Evolutionary conservation across 2,113 vertebrate genomes (phyloP), one percentile per base, ranked within the genome.

Genomic region (Antechinus stuartii): DNA sequence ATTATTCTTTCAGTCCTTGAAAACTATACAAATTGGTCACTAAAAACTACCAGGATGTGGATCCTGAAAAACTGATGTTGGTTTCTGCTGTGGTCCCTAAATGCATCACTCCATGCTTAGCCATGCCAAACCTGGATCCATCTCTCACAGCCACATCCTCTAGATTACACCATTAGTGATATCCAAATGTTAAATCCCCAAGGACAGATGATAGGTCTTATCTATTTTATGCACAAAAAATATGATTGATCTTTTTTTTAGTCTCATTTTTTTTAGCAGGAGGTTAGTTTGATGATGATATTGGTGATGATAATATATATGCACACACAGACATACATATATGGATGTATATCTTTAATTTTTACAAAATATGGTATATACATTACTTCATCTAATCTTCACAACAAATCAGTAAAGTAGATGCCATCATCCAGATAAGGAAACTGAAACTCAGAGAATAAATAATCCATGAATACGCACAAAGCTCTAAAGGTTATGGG

Each of bases 191-290:
- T 89, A 12, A 56, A 42, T 94, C 68, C 54, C 61, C 16, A 84
- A n/a, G 35, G n/a, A 84, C 19, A 84, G 93, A 52, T 49, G 49
- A 19, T 94, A 49, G n/a, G 8, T 56, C 10, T 30, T 50, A 50
- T 50, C 22, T 50, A 35, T 90, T 47, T 26, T 25, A 52, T 27
- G 90, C 9, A 90, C 10, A 90, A 30, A 90, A 90, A 90, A 26
- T 50, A 50, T 27, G 47, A 52, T 90, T 49, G 8, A 90, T 14
- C 47, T 50, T 52, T 49, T 49, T 27, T 90, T 50, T 26, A 46
- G 22, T 49, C 52, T 92, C n/a, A 55, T n/a, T 61, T 91, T 24
- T 76, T 92, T 93, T 61, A 92, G 91, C 42, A 35, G 68, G 42
- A 84, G 23, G 16, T 84, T 84, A 42, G 6, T 84, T 84, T 84